A percentile compares a stretch with the other conserved stretches of the same genome.
Conservation (phyloP, 2,113 vertebrate species). For the Climacteris rufus region DNA sequence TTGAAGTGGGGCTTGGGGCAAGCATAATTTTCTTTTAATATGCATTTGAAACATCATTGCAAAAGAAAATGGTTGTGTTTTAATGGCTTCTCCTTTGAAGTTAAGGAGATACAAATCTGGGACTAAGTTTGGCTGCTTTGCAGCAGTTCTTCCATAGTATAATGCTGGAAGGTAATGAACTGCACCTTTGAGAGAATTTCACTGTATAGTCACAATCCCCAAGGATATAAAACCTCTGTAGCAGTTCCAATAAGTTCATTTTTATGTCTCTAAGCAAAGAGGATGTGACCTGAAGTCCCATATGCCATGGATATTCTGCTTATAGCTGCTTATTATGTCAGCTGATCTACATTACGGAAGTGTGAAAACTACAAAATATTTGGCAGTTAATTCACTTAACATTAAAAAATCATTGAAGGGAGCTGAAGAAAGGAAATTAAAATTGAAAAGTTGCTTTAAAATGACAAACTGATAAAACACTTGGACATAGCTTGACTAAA, state of each 20-base stretch:
- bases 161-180: neutral
- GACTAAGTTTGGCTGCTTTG: neutral
- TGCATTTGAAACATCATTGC: neutral
- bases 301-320: neutral
- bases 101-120: neutral
- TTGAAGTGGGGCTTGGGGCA: slow-evolving; percentile 10
- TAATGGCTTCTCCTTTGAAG: neutral
- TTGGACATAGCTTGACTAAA: neutral
- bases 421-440: neutral
- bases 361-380: neutral
- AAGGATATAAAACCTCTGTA: neutral
- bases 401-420: neutral
- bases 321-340: neutral
- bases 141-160: neutral
- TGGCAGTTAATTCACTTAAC: neutral
- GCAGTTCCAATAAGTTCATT: neutral
- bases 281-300: neutral
- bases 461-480: neutral
- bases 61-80: neutral
- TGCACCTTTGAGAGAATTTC: neutral
- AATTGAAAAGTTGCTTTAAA: neutral
- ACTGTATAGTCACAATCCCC: neutral
- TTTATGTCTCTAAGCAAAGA: neutral
- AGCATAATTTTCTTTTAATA: slow-evolving; percentile 36
- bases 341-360: neutral